A percentile compares a stretch with the other conserved stretches of the same genome.
phyloP scores from a whole-genome alignment of 2,797 vertebrate genomes.

The Vultur gryphus region DNA sequence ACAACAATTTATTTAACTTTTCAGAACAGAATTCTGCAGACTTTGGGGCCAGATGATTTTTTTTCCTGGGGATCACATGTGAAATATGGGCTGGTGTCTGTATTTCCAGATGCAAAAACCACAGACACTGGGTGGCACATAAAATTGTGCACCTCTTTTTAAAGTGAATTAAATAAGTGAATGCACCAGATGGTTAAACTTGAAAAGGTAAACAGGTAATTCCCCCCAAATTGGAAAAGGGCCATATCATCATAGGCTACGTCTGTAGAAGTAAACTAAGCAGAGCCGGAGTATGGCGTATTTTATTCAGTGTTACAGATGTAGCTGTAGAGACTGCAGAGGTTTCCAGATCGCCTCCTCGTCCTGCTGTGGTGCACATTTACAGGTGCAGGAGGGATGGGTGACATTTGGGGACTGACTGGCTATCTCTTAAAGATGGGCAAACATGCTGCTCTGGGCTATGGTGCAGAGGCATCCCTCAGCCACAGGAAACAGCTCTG shows the following conservation, averaged over 20 bases:
- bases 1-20: slow-evolving; percentile 29
- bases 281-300: neutral
- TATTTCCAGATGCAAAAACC: neutral
- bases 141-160: neutral
- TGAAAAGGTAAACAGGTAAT: neutral
- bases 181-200: neutral
- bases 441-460: neutral
- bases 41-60: neutral
- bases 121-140: neutral
- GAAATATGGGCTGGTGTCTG: neutral
- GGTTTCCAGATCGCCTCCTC: neutral
- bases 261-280: neutral
- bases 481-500: neutral
- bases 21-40: neutral
- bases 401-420: neutral
- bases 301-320: neutral
- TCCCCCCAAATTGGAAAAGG: neutral
- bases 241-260: neutral
- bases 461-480: neutral
- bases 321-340: neutral
- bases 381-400: neutral
- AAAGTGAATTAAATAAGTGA: neutral
- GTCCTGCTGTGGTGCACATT: neutral
- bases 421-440: neutral
- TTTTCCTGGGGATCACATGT: neutral